Evolutionary conservation across 2,888 invertebrate species (phyloP).

Genomic region (Eilema griseolum): DNA sequence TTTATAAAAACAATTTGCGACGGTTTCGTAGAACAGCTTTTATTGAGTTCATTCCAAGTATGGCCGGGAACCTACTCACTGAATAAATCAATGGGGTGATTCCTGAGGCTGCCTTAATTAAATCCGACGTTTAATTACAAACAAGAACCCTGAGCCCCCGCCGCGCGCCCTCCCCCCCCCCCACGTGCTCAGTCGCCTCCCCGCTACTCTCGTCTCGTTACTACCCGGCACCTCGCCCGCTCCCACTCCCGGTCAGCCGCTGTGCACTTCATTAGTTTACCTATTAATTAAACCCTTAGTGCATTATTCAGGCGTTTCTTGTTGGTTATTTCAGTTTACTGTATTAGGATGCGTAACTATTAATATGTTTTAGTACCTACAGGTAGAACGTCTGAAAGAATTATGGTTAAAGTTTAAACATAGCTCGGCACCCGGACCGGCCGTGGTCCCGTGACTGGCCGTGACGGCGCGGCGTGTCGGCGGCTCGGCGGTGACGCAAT

Average conservation of each 20-base stretch:
- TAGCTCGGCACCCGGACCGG: background rate
- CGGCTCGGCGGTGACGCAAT: constrained; percentile 31
- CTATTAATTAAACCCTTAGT: constrained; percentile 23
- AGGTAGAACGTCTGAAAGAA: background rate
- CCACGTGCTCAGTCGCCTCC: constrained; percentile 24
- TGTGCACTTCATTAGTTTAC: constrained; percentile 53
- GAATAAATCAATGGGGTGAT: constrained; percentile 63
- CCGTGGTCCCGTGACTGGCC: background rate
- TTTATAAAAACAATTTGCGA: constrained; percentile 52
- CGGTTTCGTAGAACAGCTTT: constrained; percentile 51
- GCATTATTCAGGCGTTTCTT: constrained; percentile 23
- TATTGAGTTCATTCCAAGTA: constrained; percentile 14
- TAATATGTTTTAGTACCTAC: background rate
- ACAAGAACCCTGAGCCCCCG: constrained; percentile 36
- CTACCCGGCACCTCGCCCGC: constrained; percentile 29
- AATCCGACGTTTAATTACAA: constrained; percentile 69
- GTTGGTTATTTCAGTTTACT: background rate
- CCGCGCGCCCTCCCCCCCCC: constrained; percentile 2
- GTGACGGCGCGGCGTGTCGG: constrained; percentile 31
- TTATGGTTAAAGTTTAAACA: background rate
- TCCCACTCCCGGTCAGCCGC: constrained; percentile 29
- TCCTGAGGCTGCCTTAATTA: constrained; percentile 64
- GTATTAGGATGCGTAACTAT: background rate
- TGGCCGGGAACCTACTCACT: constrained; percentile 43
- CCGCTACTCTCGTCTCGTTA: constrained; percentile 37